phyloP scores from a whole-genome alignment of 2,888 invertebrate species.

The Folsomia candida region DNA sequence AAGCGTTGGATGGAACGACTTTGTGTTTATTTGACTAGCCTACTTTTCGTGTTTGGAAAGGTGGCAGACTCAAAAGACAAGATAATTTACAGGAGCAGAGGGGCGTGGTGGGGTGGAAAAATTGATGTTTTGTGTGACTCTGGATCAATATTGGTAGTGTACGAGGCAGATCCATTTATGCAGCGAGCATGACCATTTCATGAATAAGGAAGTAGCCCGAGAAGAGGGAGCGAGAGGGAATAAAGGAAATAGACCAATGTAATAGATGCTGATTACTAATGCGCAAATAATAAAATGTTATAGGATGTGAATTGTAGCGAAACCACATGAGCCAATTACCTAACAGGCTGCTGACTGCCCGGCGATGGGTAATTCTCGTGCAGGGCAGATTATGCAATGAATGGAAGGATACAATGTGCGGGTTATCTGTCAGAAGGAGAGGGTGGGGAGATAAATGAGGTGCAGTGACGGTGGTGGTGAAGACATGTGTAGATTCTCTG shows the following conservation, averaged over 20 bases:
- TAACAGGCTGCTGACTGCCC: not conserved
- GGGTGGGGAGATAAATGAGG: not conserved
- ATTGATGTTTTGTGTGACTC: not conserved
- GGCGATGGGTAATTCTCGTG: not conserved
- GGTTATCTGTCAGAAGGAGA: not conserved
- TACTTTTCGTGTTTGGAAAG: not conserved
- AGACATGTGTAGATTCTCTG: not conserved
- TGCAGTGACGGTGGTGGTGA: too few relatives aligned
- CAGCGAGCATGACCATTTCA: not conserved
- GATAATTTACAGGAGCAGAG: not conserved
- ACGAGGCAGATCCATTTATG: not conserved
- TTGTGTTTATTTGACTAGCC: not conserved
- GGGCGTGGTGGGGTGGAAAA: not conserved
- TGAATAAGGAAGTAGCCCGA: not conserved
- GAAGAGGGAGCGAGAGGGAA: not conserved
- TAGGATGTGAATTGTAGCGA: not conserved
- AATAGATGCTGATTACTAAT: not conserved
- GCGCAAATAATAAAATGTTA: not conserved
- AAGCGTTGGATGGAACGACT: not conserved
- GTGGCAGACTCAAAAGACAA: not conserved
- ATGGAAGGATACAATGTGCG: not conserved
- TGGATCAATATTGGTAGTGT: too few relatives aligned
- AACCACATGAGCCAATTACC: not conserved
- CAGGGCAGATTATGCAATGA: not conserved
- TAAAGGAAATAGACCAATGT: not conserved